Percentiles rank a stretch among this genome's conserved stretches.
Evolutionary conservation across 1,140 invertebrate species (phyloP).

Genomic region (Arctopsyche grandis): DNA sequence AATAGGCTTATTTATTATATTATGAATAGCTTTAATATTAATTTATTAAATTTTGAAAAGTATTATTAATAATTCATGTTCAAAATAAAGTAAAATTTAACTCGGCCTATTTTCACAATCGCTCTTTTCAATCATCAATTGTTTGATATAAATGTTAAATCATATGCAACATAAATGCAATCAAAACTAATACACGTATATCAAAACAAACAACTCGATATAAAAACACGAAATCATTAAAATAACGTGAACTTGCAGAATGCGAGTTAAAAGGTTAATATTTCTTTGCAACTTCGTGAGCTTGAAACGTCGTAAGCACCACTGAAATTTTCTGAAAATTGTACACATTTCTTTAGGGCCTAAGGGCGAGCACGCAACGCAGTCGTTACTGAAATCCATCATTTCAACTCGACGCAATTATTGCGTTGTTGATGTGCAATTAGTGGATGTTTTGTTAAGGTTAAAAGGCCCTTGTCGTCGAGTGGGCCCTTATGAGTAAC

Average conservation of each 20-base stretch:
- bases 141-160: no score
- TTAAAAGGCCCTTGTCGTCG: not conserved
- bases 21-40: no score
- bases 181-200: not conserved
- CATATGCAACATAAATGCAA: no score
- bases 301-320: not conserved
- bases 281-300: not conserved
- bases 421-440: not conserved
- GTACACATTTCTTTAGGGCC: not conserved
- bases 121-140: no score
- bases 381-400: conserved; percentile 5
- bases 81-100: no score
- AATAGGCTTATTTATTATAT: no score
- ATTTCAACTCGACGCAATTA: not conserved
- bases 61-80: no score
- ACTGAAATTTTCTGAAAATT: not conserved
- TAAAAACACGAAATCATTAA: not conserved
- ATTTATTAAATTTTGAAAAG: no score
- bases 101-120: no score
- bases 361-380: not conserved
- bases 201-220: not conserved
- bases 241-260: no score
- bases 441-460: not conserved
- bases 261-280: no score
- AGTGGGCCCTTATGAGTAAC: no score